These are phyloP conservation scores for Columba janthina DNA, from an alignment of 2,113 vertebrate genomes.

Conservation along the genomic window DNA sequence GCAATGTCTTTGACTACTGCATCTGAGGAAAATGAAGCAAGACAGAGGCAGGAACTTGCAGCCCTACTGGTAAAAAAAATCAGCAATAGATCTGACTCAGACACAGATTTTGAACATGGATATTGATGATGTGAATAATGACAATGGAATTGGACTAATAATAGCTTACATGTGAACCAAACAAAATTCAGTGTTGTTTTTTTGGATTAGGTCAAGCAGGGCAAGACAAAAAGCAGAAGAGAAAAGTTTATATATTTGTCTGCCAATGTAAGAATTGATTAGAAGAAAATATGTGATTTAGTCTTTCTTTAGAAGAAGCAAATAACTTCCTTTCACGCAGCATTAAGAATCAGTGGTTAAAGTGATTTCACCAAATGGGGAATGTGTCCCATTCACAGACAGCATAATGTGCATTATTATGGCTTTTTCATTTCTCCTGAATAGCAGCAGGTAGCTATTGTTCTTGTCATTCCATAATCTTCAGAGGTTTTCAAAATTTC, in stretches of 20 bases:
- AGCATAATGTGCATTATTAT: constrained; percentile 18
- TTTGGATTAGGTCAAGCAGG: not conserved
- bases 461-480: constrained; percentile 15
- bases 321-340: not conserved
- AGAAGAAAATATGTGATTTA: not conserved
- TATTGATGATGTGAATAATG: not conserved
- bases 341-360: constrained; percentile 26
- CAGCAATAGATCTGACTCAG: not conserved
- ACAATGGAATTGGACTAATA: not conserved
- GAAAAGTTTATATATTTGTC: not conserved
- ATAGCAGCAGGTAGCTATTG: constrained; percentile 21
- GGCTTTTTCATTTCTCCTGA: constrained; percentile 23
- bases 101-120: not conserved
- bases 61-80: not conserved
- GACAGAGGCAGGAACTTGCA: not conserved
- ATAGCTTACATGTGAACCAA: not conserved
- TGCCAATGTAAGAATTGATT: not conserved
- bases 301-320: not conserved
- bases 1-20: not conserved
- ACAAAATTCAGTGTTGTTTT: not conserved
- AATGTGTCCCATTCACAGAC: not conserved
- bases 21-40: not conserved
- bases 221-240: not conserved
- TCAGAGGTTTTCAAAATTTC: constrained; percentile 19
- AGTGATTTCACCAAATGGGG: constrained; percentile 1